Evolutionary conservation across 2,888 invertebrate species (phyloP), one percentile per base, ranked within the genome.

Genomic region (Leptinotarsa peninsularis): DNA sequence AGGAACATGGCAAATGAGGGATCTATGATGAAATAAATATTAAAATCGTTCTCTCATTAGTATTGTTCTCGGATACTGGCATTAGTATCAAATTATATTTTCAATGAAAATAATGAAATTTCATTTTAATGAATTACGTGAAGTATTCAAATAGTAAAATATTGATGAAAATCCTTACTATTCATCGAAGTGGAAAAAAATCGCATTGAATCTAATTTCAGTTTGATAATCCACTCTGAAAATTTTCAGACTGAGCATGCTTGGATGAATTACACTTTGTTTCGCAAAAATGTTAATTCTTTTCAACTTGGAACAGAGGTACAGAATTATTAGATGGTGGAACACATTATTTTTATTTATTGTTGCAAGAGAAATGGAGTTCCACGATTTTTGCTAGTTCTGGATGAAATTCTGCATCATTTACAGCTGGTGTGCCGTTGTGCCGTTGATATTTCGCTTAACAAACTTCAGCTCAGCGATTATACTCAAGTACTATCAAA

Each of bases 81-180:
- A 50, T 50, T 50, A 15, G 13, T 50, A 15, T 3, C 15, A 13
- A 50, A 50, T 13, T 13, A 4, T 15, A 66, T 43, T 43, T 43
- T 49, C 5, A 43, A 49, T 66, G 43, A 66, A 18, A 66, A 66
- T n/a, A 33, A 33, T 49, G n/a, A n/a, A 14, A 66, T 66, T 49
- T 66, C n/a, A 17, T 66, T 43, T 49, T 13, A 33, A 43, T 66
- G 17, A 43, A 66, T 66, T 4, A 43, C 66, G 7, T 66, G 43
- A n/a, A 66, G 66, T 66, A 49, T 66, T 5, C 66, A 43, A 49
- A 43, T 66, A 43, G n/a, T 66, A 4, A 49, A 43, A 43, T 66
- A 66, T 18, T 66, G 43, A 49, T 66, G 21, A 43, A 49, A 10
- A 17, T 43, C n/a, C 13, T 66, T 15, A 49, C 49, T 66, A 66